Base-by-base conservation (phyloP, 2,113 vertebrate species). In the Sula dactylatra region DNA sequence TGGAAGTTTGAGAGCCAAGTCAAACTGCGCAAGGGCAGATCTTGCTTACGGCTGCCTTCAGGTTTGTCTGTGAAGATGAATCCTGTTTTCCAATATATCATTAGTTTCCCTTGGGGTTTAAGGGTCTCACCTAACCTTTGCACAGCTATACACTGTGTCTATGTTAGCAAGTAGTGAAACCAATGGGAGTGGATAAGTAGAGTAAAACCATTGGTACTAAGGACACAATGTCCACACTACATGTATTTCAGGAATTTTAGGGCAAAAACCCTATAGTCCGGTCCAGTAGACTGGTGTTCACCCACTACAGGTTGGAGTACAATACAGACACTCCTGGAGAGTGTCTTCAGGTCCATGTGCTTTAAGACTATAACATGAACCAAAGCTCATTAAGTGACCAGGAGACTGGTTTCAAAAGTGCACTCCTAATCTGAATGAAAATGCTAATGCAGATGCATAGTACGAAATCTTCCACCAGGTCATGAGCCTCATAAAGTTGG, bases 231-330 rank as follows among this genome's bases (percentile, higher is more conserved):
- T 22, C 29, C 29, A 38, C 12, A 19, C 10, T 49, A 42, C 6
- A 64, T 3, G 10, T 16, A 84, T 24, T 64, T 55, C 61, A 59
- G 36, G 19, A 58, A 50, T 89, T 89, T 94, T 54, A 70, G 3
- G 19, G 24, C 11, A 86, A 56, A 59, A 73, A 9, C 3, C 3
- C 1, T 0, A 0, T 59, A 32, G 4, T 59, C 13, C 64, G 9
- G 6, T 49, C 16, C 32, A 71, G n/a, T 50, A 56, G 32, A 21
- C 1, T 47, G 34, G 0, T 40, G 13, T 77, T 90, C 16, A 38
- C 24, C 10, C 11, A 13, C 31, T 52, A 26, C 4, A 49, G 29
- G 13, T 2, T 80, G 31, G 27, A 56, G 22, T 17, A 49, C 19
- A 61, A 13, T 34, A 13, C 31, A 67, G 50, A 16, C 17, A 31